Evolutionary conservation across 2,113 vertebrate genomes (phyloP).

Genomic region (Odontesthes bonariensis): DNA sequence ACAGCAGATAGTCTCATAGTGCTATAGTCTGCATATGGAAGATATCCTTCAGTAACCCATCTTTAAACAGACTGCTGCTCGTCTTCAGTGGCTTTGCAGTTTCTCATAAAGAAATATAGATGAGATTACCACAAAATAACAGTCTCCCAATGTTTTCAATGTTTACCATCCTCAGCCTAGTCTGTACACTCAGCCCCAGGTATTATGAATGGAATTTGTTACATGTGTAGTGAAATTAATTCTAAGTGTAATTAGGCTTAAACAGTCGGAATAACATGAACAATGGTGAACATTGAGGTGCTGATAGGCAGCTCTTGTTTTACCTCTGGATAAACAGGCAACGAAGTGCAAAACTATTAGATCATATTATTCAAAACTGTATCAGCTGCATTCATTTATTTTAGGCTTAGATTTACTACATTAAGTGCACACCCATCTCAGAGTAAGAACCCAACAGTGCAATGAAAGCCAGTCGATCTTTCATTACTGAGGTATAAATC

Average conservation of each 20-base stretch:
- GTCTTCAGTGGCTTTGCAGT: background rate
- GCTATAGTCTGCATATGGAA: background rate
- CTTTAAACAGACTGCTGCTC: constrained; percentile 10
- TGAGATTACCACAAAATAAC: background rate
- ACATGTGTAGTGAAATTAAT: background rate
- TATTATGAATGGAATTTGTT: background rate
- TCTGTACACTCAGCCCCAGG: background rate
- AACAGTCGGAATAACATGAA: background rate
- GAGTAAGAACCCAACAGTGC: background rate
- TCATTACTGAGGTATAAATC: background rate
- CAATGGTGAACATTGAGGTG: background rate
- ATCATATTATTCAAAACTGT: background rate
- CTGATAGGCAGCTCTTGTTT: too few species aligned
- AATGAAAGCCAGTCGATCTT: background rate
- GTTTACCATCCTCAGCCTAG: too few species aligned
- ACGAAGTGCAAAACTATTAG: background rate
- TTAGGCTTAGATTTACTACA: background rate
- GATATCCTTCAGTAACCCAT: constrained; percentile 21
- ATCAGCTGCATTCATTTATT: background rate
- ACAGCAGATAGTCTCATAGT: background rate
- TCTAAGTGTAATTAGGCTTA: background rate
- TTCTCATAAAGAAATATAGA: constrained; percentile 2
- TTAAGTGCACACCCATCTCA: background rate
- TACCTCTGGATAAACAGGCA: background rate
- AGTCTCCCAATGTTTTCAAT: constrained; percentile 4